Base-by-base conservation (phyloP, 2,888 invertebrate species). In the Trichacis sp. region DNA sequence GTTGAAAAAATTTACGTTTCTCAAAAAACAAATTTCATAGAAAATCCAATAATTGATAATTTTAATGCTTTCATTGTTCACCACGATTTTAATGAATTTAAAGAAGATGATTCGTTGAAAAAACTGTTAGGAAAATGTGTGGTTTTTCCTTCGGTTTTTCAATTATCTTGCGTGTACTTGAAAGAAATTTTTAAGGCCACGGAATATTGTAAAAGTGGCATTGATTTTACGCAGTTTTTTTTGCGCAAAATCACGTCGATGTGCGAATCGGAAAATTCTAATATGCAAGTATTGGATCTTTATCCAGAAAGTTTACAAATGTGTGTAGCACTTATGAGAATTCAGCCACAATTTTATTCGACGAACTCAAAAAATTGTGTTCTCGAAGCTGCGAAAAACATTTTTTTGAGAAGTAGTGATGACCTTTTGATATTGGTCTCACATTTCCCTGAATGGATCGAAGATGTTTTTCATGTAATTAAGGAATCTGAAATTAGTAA, bases 1-100 rank as follows among this genome's bases (percentile, higher is more conserved):
- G 3, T 42, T n/a, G 42, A 42, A 17, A 42, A 42, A 17, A 42
- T 42, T 17, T 42, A 42, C 17, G 1, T 42, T 1, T 2, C 17
- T 8, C 15, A 14, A 17, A 42, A 42, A 42, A 4, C 8, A 4
- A 2, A 15, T 42, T 42, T 42, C n/a, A 42, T 42, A 11, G 42
- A 42, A 42, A 42, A 42, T 3, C 42, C 42, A 42, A 3, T 42
- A 11, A 17, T 42, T 17, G 42, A 42, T 42, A 42, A n/a, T 42
- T 42, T 42, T n/a, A 3, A 4, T 11, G 11, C 15, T 17, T 42
- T 45, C 18, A 2, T 8, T 8, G 1, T 20, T 1, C 36, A 36
- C n/a, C 6, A 45, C 8, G n/a, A 15, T 3, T 20, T n/a, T 11
- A 45, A n/a, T 1, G 45, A 45, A 45, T 45, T 45, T 11, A 19